Evolutionary conservation across 2,888 invertebrate species (phyloP).

Genomic region (Dermolepida albohirtum): DNA sequence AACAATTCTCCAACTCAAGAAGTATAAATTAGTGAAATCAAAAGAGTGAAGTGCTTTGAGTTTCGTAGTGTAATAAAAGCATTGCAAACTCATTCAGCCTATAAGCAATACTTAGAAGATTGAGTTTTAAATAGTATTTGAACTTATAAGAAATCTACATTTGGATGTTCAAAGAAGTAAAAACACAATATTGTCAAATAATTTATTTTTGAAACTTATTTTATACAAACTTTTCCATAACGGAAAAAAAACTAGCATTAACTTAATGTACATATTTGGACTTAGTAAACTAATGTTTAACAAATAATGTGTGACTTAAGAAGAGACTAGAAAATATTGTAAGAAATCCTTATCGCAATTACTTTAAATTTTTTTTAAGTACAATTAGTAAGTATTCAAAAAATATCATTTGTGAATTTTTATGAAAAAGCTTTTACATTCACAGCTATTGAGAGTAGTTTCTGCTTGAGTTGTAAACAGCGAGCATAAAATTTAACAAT

Average conservation of each 20-base stretch:
- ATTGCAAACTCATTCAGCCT: too few species aligned
- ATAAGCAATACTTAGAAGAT: too few species aligned
- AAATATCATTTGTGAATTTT: background rate
- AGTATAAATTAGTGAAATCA: too few species aligned
- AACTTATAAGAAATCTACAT: too few species aligned
- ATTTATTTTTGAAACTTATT: slow-evolving; percentile 39
- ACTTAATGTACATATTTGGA: slow-evolving; percentile 37
- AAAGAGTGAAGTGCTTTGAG: too few species aligned
- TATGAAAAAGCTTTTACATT: background rate
- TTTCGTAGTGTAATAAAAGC: too few species aligned
- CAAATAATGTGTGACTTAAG: slow-evolving; percentile 26
- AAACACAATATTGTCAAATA: slow-evolving; percentile 23
- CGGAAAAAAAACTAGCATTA: slow-evolving; percentile 27
- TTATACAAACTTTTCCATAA: slow-evolving; percentile 34
- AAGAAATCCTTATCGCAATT: slow-evolving; percentile 23
- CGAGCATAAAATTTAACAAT: slow-evolving; percentile 8
- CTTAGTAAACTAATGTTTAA: slow-evolving; percentile 16
- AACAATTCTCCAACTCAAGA: too few species aligned
- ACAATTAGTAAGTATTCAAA: background rate
- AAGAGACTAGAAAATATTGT: slow-evolving; percentile 28
- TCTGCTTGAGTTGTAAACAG: background rate
- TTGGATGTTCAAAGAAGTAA: background rate
- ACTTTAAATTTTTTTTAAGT: background rate
- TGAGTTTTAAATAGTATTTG: too few species aligned
- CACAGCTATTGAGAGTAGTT: background rate